Percentiles rank a stretch among this genome's conserved stretches.
These are phyloP conservation scores for Steatocranus sp. DNA, from an alignment of 2,797 vertebrate species.

Conservation along the genomic window DNA sequence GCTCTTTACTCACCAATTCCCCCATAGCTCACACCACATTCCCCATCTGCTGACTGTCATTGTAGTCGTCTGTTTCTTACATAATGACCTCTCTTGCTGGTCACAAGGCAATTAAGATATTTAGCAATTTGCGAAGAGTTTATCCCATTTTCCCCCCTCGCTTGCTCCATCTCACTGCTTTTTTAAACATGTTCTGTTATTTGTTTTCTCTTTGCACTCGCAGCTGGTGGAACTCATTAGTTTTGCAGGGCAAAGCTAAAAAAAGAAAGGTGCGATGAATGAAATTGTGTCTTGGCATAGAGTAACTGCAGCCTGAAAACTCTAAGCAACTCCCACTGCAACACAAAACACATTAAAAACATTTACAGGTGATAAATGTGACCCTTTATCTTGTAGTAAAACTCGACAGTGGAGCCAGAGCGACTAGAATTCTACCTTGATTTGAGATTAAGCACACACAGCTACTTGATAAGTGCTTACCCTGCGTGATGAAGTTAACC, in stretches of 20 bases:
- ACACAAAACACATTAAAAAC: neutral
- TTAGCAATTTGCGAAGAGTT: neutral
- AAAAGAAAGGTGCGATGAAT: neutral
- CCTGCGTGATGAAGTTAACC: neutral
- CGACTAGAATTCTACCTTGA: neutral
- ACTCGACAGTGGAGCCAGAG: neutral
- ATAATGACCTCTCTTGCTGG: constrained; percentile 43
- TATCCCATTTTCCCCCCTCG: neutral
- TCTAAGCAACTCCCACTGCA: neutral
- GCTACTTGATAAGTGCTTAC: neutral
- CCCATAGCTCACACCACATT: constrained; percentile 14
- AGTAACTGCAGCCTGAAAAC: neutral
- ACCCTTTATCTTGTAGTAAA: neutral
- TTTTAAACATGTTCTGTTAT: neutral
- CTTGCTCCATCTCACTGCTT: neutral
- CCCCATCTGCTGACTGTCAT: constrained; percentile 19
- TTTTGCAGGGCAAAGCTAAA: neutral
- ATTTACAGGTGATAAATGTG: neutral
- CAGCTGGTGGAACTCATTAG: neutral
- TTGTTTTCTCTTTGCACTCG: neutral
- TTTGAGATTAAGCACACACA: neutral
- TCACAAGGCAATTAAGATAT: constrained; percentile 28
- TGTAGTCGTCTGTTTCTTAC: neutral
- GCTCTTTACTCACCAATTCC: constrained; percentile 43
- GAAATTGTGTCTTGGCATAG: neutral